Evolutionary conservation across 1,140 invertebrate genomes (phyloP).

Genomic region (Ostrea edulis): DNA sequence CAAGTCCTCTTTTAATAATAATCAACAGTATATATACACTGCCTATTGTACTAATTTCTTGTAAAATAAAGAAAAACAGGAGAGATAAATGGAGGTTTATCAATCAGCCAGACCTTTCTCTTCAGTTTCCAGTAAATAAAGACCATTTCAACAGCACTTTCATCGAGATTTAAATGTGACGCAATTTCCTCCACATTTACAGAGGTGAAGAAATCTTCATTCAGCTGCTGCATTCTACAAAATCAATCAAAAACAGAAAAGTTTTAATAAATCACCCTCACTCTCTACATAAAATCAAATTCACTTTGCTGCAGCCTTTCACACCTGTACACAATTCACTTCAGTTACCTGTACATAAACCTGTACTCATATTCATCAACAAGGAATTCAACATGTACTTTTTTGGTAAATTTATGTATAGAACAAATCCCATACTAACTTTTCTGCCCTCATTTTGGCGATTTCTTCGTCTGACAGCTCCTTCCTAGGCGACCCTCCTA

Average conservation of each 20-base stretch:
- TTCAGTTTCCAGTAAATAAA: constrained; percentile 98
- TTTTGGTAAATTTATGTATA: no score
- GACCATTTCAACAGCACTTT: constrained; percentile 90
- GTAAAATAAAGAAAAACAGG: no score
- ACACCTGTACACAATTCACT: no score
- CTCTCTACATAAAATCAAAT: no score
- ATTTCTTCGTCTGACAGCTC: constrained; percentile 76
- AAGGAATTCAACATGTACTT: no score
- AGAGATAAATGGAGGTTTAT: no score
- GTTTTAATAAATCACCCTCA: background rate
- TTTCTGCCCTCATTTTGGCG: constrained; percentile 73
- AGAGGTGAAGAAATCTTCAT: constrained; percentile 95
- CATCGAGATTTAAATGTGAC: constrained; percentile 85
- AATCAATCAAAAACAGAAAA: constrained; percentile 56
- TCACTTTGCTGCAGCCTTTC: no score
- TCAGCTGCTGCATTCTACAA: constrained; percentile 91
- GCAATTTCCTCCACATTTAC: constrained; percentile 88
- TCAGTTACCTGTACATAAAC: no score
- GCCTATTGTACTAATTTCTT: no score
- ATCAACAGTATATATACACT: no score
- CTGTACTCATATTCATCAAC: no score
- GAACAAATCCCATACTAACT: constrained; percentile 61
- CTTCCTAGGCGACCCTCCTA: constrained; percentile 64
- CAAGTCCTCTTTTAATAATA: no score
- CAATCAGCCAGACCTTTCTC: constrained; percentile 79